phyloP scores from a whole-genome alignment of 2,797 vertebrate genomes.

The Dallia pectoralis region DNA sequence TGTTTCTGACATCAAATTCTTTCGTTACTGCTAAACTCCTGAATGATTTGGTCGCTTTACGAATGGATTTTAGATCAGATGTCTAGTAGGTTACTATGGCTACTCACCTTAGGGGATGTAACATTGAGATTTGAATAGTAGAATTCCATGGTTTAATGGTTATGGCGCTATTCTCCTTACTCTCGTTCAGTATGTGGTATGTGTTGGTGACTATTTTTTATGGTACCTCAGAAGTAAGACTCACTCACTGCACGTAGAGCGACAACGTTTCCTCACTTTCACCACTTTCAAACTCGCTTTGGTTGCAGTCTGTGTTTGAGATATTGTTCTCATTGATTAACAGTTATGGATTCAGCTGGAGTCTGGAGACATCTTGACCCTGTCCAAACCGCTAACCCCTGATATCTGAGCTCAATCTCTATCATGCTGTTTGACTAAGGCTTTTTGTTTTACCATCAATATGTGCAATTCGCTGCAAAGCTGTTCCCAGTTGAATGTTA shows the following conservation, averaged over 20 bases:
- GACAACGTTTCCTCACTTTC: neutral
- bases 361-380: too few species aligned
- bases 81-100: neutral
- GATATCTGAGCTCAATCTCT: too few species aligned
- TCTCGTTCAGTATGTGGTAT: neutral
- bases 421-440: too few species aligned
- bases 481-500: too few species aligned
- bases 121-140: slow-evolving; percentile 47
- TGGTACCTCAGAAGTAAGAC: neutral
- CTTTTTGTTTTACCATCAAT: too few species aligned
- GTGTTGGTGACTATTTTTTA: neutral
- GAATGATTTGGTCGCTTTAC: neutral
- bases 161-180: neutral
- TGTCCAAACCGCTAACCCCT: too few species aligned
- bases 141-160: neutral
- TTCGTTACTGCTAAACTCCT: neutral
- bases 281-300: neutral
- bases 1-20: neutral
- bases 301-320: neutral
- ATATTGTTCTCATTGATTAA: neutral
- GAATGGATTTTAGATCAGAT: slow-evolving; percentile 1
- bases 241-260: neutral
- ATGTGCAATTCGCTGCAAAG: too few species aligned
- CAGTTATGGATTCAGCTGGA: neutral
- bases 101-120: slow-evolving; percentile 54